Base-by-base conservation (phyloP, 2,888 invertebrate species). In the Marasmarcha lunaedactyla region DNA sequence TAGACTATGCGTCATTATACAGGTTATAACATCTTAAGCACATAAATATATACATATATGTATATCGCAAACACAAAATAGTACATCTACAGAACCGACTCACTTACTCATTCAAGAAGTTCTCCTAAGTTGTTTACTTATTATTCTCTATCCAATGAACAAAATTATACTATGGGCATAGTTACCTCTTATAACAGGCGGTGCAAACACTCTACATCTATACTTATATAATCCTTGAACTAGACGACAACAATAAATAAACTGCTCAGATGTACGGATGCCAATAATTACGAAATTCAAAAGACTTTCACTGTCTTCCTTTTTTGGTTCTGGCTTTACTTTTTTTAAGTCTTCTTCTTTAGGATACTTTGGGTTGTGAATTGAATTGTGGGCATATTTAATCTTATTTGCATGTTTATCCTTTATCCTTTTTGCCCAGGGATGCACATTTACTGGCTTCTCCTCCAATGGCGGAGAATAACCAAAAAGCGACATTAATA, bases 381-480 rank as follows among this genome's bases (percentile, higher is more conserved):
- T 50, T 11, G 77, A 72, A 46, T 79, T 79, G 48, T 81, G 81
- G 2, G 55, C 63, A 52, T 66, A 51, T 55, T 67, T 71, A 9
- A 67, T 61, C 46, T 50, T 56, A 27, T 51, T 43, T 2, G 45
- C 39, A 47, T 62, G 57, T 2, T 43, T 37, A 41, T 59, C 48
- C 55, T 71, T 73, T 40, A 79, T 65, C 10, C 41, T 46, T 38
- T 46, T 61, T 50, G 66, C 60, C 74, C 78, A 78, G 1, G 77
- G 78, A 52, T 81, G 78, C 45, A 59, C 59, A 47, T 58, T 48
- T 42, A 52, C 48, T 10, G 33, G 20, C 25, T 47, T 38, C 33
- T 54, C 37, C 39, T 49, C 13, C 2, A 14, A 13, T 6, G 34
- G 34, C 4, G 20, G 15, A 2, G 3, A 4, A 15, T 35, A 13